Percentiles rank a stretch among this genome's conserved stretches.
Evolutionary conservation across 1,140 invertebrate species (phyloP).

Genomic region (Dendrolimus kikuchii): DNA sequence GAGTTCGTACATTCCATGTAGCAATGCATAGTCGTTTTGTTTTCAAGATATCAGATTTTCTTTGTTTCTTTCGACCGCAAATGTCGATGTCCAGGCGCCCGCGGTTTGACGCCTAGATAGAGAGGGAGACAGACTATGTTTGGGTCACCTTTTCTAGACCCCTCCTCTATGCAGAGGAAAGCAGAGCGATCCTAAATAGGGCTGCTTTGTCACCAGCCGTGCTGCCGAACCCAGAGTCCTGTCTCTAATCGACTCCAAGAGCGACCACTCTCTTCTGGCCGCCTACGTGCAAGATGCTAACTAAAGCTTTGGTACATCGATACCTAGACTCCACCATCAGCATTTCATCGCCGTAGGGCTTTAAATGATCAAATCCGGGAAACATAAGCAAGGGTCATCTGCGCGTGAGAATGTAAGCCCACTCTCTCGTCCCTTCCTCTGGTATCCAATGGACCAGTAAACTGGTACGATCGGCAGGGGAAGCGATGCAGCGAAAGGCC

Average conservation of each 20-base stretch:
- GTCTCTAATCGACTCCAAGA: slow-evolving; percentile 6
- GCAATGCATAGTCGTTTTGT: not conserved
- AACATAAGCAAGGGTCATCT: too few relatives aligned
- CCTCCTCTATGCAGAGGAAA: slow-evolving; percentile 19
- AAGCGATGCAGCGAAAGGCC: too few relatives aligned
- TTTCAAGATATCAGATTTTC: too few relatives aligned
- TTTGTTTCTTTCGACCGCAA: slow-evolving; percentile 14
- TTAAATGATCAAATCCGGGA: too few relatives aligned
- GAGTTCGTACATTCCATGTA: slow-evolving; percentile 20
- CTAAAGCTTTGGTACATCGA: too few relatives aligned
- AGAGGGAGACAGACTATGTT: slow-evolving; percentile 16
- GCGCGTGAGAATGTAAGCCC: too few relatives aligned
- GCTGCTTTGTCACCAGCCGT: slow-evolving; percentile 4
- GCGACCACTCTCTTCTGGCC: slow-evolving; percentile 16
- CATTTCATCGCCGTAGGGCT: too few relatives aligned
- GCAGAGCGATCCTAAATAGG: slow-evolving; percentile 19
- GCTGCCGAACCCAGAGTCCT: slow-evolving; percentile 13
- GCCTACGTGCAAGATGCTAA: not conserved
- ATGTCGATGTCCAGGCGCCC: slow-evolving; percentile 10
- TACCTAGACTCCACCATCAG: too few relatives aligned
- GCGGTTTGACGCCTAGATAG: slow-evolving; percentile 13
- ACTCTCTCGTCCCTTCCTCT: too few relatives aligned
- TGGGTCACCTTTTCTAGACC: slow-evolving; percentile 28
- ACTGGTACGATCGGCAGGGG: too few relatives aligned
- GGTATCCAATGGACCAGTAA: too few relatives aligned